These are phyloP conservation scores for Nymphalis urticae DNA, from an alignment of 2,888 invertebrate genomes.

Conservation along the genomic window DNA sequence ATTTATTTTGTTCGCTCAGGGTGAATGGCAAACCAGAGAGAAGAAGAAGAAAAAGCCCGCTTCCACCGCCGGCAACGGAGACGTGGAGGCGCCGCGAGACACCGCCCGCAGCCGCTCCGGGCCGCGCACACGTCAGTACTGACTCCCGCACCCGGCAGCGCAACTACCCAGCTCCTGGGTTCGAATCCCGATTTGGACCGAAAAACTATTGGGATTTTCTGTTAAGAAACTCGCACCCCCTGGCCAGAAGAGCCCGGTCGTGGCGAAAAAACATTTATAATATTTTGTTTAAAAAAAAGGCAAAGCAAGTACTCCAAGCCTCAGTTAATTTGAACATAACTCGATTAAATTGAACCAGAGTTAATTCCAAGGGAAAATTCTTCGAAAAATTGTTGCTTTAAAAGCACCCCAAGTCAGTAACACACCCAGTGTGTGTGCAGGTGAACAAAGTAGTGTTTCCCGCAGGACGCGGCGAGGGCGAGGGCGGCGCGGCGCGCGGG, in stretches of 20 bases:
- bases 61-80: constrained; percentile 75
- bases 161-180: neutral
- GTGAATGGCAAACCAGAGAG: constrained; percentile 92
- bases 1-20: constrained; percentile 68
- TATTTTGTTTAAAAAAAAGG: too few relatives aligned
- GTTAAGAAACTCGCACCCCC: neutral
- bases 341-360: too few relatives aligned
- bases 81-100: constrained; percentile 58
- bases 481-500: constrained; percentile 54
- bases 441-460: neutral
- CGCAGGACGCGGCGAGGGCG: constrained; percentile 64
- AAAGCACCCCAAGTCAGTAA: too few relatives aligned
- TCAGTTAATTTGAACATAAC: too few relatives aligned
- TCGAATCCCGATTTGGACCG: too few relatives aligned
- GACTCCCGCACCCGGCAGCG: neutral
- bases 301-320: too few relatives aligned
- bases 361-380: too few relatives aligned
- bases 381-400: too few relatives aligned
- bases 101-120: constrained; percentile 55
- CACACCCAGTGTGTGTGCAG: too few relatives aligned
- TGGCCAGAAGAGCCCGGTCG: too few relatives aligned
- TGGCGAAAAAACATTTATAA: too few relatives aligned
- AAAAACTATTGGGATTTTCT: neutral
- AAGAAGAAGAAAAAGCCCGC: constrained; percentile 93
- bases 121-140: constrained; percentile 60